These are phyloP conservation scores for Thalassoma bifasciatum DNA, from an alignment of 2,113 vertebrate species.

Conservation along the genomic window DNA sequence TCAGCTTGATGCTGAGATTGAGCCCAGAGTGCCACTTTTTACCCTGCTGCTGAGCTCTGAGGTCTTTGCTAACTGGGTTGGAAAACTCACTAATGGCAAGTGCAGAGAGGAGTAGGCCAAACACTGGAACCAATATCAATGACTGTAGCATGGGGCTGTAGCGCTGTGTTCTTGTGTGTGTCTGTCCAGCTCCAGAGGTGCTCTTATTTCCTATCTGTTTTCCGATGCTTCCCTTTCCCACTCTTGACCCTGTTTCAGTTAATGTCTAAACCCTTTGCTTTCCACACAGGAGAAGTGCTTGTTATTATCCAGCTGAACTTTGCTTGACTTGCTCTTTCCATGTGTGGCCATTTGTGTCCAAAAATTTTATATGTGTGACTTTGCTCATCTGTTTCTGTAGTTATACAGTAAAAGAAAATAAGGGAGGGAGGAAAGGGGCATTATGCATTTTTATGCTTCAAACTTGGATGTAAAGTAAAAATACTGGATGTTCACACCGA, in stretches of 20 bases:
- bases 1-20: conserved; percentile 32
- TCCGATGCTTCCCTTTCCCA: conserved; percentile 5
- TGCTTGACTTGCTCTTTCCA: background rate
- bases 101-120: conserved; percentile 41
- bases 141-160: background rate
- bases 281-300: background rate
- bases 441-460: too few relatives aligned
- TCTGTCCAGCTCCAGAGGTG: conserved; percentile 21
- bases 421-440: background rate
- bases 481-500: too few relatives aligned
- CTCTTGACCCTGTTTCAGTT: conserved; percentile 24
- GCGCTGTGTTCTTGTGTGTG: background rate
- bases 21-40: conserved; percentile 32
- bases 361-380: too few relatives aligned
- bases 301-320: conserved; percentile 9
- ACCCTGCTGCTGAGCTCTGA: conserved; percentile 51
- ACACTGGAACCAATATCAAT: conserved; percentile 29
- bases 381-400: too few relatives aligned
- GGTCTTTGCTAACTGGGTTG: conserved; percentile 63
- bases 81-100: conserved; percentile 62
- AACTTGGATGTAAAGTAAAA: too few relatives aligned
- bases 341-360: background rate
- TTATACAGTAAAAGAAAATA: background rate
- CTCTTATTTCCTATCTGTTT: conserved; percentile 10
- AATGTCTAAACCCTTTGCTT: conserved; percentile 18